Evolutionary conservation across 2,888 invertebrate species (phyloP), one percentile per base, ranked within the genome.

Genomic region (Patella ulyssiponensis): DNA sequence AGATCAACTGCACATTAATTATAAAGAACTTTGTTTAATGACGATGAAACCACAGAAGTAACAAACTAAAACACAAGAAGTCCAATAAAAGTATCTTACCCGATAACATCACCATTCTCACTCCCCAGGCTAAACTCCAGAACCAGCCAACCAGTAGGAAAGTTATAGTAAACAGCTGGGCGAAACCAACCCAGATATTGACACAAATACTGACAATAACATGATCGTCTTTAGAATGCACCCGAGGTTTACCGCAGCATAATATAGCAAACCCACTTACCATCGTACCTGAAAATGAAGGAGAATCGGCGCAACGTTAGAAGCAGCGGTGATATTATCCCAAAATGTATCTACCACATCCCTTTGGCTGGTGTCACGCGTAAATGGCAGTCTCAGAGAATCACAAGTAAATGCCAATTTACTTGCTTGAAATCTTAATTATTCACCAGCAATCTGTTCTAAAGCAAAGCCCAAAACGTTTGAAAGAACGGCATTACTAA

Each of bases 121-220:
- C 95, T 3, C 98, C 98, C 98, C 98, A 98, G 95, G 97, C 97
- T 82, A 98, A 95, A 80, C 97, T 97, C 98, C 98, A 98, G 85
- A 98, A 98, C 98, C 98, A 98, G 23, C 98, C 91, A 69, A 91
- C 97, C 75, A 97, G 94, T 89, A 98, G 96, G 93, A 98, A 98
- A 76, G 98, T 94, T 75, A 98, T 96, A 44, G 98, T 98, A 93
- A 98, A 97, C 87, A 97, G 93, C 92, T 98, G 98, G 23, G 96
- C 95, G 77, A 95, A 93, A 0, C 97, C 98, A 78, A 98, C 96
- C 84, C 97, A 93, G 56, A 95, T 92, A 92, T 98, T 96, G 80
- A 98, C 95, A 83, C 97, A 93, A 85, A 98, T 94, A 2, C 97
- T 94, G 44, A 96, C 76, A 70, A 84, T 79, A 69, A 86, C 86